A percentile compares a stretch with the other conserved stretches of the same genome.
These are phyloP conservation scores for Panagrolaimus sp. DNA, from an alignment of 1,140 invertebrate genomes.

Conservation along the genomic window DNA sequence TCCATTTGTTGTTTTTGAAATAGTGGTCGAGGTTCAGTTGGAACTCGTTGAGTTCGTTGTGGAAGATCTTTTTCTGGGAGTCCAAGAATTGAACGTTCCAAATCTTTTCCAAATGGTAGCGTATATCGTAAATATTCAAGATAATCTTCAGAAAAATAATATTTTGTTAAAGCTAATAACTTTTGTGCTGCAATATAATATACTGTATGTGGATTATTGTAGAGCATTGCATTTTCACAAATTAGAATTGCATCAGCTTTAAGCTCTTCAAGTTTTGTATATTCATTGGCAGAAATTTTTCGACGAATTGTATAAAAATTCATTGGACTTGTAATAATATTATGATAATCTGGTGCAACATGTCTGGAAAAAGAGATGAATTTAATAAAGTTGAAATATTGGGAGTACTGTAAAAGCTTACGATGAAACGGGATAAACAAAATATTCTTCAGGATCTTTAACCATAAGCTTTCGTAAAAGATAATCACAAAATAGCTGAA, in stretches of 20 bases:
- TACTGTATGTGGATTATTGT: constrained; percentile 50
- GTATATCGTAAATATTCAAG: constrained; percentile 51
- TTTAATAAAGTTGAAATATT: not conserved
- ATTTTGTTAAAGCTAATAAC: constrained; percentile 35
- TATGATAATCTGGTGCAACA: constrained; percentile 89
- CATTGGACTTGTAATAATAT: constrained; percentile 86
- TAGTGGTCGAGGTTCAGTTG: not conserved
- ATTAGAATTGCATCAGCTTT: constrained; percentile 44
- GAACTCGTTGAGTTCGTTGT: constrained; percentile 1
- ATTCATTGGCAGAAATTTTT: constrained; percentile 71
- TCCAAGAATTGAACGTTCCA: constrained; percentile 27
- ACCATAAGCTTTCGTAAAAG: constrained; percentile 42
- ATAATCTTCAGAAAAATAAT: constrained; percentile 54
- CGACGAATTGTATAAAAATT: constrained; percentile 91
- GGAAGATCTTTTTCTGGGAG: not conserved
- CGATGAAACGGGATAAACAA: constrained; percentile 45
- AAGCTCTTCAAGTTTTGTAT: constrained; percentile 35
- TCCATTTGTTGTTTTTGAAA: not conserved
- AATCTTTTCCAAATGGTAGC: constrained; percentile 46
- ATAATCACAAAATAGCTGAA: constrained; percentile 52
- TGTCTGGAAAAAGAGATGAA: constrained; percentile 18
- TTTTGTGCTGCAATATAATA: constrained; percentile 54
- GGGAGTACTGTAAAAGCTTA: constrained; percentile 26
- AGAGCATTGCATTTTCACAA: constrained; percentile 42
- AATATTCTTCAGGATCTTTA: constrained; percentile 56